Evolutionary conservation across 2,113 vertebrate genomes (phyloP), one percentile per base, ranked within the genome.

Genomic region (Nycticryphes semicollaris): DNA sequence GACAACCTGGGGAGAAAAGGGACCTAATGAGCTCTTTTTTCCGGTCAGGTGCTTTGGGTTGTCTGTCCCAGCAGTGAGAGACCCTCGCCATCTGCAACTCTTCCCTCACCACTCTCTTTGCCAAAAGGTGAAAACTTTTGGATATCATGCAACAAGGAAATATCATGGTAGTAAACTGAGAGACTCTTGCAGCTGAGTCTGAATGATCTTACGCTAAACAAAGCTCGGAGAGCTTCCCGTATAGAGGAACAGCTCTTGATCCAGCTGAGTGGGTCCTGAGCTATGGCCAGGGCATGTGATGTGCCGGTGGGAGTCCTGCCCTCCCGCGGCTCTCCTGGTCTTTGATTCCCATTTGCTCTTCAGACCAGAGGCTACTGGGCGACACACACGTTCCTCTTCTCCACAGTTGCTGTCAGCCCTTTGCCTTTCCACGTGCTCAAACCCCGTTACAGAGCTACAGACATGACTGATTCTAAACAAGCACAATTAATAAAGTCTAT

Each of bases 401-500:
- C 75, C 25, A 12, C 3, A 3, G 47, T 17, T 69, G 64, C 90
- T 84, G 68, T 60, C 93, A 93, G 90, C 79, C 76, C 72, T 48
- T 62, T 59, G 82, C 87, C 78, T 63, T 75, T 39, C 48, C 48
- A 9, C n/a, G 3, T 22, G 67, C 90, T 90, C 83, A 17, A 33
- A 12, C 31, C 68, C 79, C 0, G 0, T 10, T 28, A 57, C 56
- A 33, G 79, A 77, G 57, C 75, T 64, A 68, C 80, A 63, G 88
- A 75, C 76, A 64, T 43, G 7, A 90, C 83, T 75, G 31, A 4
- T 53, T 84, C 94, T 90, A 94, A 95, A 94, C 86, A 96, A 96
- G 80, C 33, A 93, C 91, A 94, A 96, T 97, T 97, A 97, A 95
- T 94, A 93, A 93, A 89, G 70, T 41, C 91, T 84, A 94, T 96